Evolutionary conservation across 23 tunicate genomes (phyloP).

Genomic region (Ciona savignyi): DNA sequence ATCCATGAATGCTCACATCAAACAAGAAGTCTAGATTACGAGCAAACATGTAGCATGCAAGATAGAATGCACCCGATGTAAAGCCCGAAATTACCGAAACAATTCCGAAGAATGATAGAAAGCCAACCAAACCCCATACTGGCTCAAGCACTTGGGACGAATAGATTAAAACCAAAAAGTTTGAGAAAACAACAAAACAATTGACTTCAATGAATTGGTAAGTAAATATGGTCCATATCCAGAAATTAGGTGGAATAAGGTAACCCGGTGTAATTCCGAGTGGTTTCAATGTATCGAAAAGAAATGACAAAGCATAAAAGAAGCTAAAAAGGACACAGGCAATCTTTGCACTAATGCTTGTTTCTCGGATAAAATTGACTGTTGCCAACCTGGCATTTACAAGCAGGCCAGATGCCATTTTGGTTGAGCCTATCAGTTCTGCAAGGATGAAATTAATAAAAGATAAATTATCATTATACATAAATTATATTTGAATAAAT

Average conservation of each 20-base stretch:
- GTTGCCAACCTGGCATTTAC: conserved; percentile 49
- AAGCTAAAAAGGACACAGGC: conserved; percentile 52
- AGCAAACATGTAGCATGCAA: conserved; percentile 54
- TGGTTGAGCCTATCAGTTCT: too few relatives aligned
- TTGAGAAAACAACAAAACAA: conserved; percentile 16
- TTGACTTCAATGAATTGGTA: conserved; percentile 76
- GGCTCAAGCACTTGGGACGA: conserved; percentile 55
- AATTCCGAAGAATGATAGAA: conserved; percentile 64
- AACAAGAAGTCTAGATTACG: conserved; percentile 63
- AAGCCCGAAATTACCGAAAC: conserved; percentile 47
- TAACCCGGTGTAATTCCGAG: conserved; percentile 94
- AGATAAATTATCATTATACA: too few relatives aligned
- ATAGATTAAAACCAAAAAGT: conserved; percentile 27
- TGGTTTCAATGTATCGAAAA: conserved; percentile 44
- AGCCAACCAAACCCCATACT: conserved; percentile 50
- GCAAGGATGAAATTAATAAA: too few relatives aligned
- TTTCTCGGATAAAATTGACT: conserved; percentile 35
- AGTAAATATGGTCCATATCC: conserved; percentile 96
- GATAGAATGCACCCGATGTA: conserved; percentile 41
- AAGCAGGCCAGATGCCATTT: conserved; percentile 56
- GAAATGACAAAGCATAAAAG: conserved; percentile 53
- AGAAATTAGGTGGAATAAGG: conserved; percentile 94
- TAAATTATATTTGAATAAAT: too few relatives aligned
- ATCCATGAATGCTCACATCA: conserved; percentile 69
- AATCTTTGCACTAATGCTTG: conserved; percentile 46